phyloP scores from a whole-genome alignment of 1,140 invertebrate genomes.

The Anagrus nilaparvatae region DNA sequence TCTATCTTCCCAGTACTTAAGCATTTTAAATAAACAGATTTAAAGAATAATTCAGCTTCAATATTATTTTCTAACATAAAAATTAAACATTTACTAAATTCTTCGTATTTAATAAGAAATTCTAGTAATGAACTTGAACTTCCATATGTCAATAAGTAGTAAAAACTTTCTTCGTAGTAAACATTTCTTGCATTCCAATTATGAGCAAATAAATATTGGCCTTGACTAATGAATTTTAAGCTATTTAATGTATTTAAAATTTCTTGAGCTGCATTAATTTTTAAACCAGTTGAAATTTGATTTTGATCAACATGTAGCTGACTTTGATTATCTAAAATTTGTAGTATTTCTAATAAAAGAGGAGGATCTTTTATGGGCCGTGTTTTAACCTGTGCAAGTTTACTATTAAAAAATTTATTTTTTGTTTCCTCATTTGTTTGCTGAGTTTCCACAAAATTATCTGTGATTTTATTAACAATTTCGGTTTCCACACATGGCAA shows the following conservation, averaged over 20 bases:
- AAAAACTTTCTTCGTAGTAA: conserved; percentile 61
- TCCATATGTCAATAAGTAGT: conserved; percentile 62
- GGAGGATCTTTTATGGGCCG: conserved; percentile 49
- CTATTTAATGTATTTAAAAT: conserved; percentile 38
- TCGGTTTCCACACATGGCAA: conserved; percentile 22
- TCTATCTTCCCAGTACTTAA: conserved; percentile 51
- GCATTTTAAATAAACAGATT: conserved; percentile 55
- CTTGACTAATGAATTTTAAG: conserved; percentile 34
- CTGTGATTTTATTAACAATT: conserved; percentile 12
- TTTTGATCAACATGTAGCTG: conserved; percentile 27
- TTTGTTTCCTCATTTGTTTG: conserved; percentile 10
- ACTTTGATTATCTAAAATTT: conserved; percentile 47
- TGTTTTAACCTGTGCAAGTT: conserved; percentile 32
- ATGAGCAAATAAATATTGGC: conserved; percentile 24
- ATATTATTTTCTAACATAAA: conserved; percentile 56
- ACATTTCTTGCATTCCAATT: conserved; percentile 23
- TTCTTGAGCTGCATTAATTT: conserved; percentile 30
- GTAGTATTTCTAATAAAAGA: conserved; percentile 55
- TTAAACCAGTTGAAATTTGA: conserved; percentile 20
- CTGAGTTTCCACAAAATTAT: conserved; percentile 18
- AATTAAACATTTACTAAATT: conserved; percentile 47
- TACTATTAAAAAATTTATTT: conserved; percentile 16
- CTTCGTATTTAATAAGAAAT: conserved; percentile 57
- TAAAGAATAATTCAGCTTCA: conserved; percentile 57
- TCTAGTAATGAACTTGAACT: conserved; percentile 54